Conservation (phyloP, 1,140 invertebrate genomes). For the Bombus waltoni region DNA sequence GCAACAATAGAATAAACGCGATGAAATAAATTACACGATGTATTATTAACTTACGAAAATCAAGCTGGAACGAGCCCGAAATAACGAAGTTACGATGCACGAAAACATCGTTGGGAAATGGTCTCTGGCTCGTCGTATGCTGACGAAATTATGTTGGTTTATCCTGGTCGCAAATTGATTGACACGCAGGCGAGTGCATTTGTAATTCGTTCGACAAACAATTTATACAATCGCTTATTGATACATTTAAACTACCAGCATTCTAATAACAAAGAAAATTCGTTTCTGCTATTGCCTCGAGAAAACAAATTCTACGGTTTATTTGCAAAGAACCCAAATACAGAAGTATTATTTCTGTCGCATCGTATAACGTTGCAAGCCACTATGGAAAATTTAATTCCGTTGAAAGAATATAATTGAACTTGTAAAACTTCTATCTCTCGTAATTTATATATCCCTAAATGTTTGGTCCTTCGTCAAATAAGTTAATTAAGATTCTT, state of each 20-base stretch:
- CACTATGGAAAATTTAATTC: not conserved
- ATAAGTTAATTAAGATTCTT: too few species aligned
- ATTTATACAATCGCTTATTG: not conserved
- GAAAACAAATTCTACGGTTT: not conserved
- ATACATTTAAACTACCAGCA: not conserved
- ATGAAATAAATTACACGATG: conserved; percentile 20
- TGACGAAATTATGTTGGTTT: not conserved
- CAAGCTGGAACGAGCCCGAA: not conserved
- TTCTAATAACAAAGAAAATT: not conserved
- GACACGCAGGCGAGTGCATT: not conserved
- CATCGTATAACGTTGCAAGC: not conserved
- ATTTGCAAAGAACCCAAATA: not conserved
- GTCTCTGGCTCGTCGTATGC: not conserved
- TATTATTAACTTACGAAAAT: conserved; percentile 31
- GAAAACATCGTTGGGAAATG: conserved; percentile 8
- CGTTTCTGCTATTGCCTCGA: not conserved
- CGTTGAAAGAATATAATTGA: not conserved
- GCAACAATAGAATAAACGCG: not conserved
- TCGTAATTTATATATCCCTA: too few species aligned
- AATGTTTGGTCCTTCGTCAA: too few species aligned
- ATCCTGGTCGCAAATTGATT: conserved; percentile 18
- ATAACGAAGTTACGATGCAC: conserved; percentile 1
- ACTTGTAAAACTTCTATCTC: not conserved
- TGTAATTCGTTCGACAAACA: not conserved
- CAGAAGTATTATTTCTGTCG: not conserved